Percentiles rank a stretch among this genome's conserved stretches.
Conservation (phyloP, 2,797 vertebrate genomes). For the Vultur gryphus region DNA sequence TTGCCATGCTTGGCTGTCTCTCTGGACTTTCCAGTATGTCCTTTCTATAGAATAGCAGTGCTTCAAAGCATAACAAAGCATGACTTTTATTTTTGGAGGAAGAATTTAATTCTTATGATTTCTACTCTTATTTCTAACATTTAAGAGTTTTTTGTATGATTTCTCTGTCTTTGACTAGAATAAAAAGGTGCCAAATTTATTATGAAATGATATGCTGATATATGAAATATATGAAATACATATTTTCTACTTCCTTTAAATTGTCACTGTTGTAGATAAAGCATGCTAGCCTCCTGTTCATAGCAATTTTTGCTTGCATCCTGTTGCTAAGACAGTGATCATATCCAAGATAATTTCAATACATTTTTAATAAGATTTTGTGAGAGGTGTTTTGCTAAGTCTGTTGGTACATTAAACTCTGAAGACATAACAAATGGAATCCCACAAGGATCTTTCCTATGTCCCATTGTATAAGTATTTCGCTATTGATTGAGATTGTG, state of each 20-base stretch:
- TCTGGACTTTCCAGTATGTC: neutral
- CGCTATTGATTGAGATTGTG: neutral
- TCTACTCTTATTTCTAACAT: neutral
- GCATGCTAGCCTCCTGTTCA: neutral
- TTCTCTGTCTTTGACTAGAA: neutral
- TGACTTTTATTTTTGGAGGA: neutral
- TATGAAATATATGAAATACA: neutral
- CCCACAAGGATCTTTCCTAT: neutral
- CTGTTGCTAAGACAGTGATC: neutral
- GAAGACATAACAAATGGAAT: neutral
- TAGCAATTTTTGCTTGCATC: neutral
- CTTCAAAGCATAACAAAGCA: neutral
- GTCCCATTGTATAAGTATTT: neutral
- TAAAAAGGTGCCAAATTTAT: neutral
- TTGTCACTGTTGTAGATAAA: neutral
- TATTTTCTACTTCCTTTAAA: neutral
- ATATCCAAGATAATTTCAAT: neutral
- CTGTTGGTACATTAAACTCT: neutral
- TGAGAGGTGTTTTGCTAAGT: neutral
- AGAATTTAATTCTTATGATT: neutral
- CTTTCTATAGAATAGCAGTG: neutral
- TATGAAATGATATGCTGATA: neutral
- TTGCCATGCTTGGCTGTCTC: neutral
- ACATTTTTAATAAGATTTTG: conserved; percentile 14
- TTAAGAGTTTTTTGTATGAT: neutral